These are phyloP conservation scores for Mallotus villosus DNA, from an alignment of 2,797 vertebrate genomes.

Conservation along the genomic window DNA sequence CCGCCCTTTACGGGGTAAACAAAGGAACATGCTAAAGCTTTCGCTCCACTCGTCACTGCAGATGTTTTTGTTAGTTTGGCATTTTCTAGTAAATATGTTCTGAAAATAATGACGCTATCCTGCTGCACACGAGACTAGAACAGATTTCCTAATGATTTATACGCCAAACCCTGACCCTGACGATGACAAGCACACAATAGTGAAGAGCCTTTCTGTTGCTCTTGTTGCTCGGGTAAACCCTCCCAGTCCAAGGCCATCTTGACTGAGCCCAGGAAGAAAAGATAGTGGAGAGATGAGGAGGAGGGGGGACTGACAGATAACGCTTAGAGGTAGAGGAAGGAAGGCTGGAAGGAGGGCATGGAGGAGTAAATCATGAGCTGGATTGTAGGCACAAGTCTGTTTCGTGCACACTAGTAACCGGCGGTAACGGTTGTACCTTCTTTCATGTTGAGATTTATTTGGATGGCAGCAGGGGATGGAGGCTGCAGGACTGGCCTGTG, in stretches of 20 bases:
- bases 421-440: slow-evolving; percentile 52
- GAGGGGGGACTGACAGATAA: slow-evolving; percentile 54
- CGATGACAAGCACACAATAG: slow-evolving; percentile 18
- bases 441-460: slow-evolving; percentile 67
- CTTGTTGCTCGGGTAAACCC: slow-evolving; percentile 32
- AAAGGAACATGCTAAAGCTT: not conserved
- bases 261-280: slow-evolving; percentile 34
- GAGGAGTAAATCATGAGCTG: slow-evolving; percentile 46
- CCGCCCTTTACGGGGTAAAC: not conserved
- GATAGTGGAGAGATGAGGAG: slow-evolving; percentile 6
- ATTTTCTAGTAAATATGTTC: not conserved
- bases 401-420: slow-evolving; percentile 46
- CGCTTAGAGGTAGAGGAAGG: slow-evolving; percentile 41
- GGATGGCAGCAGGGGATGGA: slow-evolving; percentile 50
- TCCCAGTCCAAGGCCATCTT: slow-evolving; percentile 51
- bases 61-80: not conserved
- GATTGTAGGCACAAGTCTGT: slow-evolving; percentile 25
- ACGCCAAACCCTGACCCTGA: slow-evolving; percentile 40
- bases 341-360: slow-evolving; percentile 29
- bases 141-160: slow-evolving; percentile 9
- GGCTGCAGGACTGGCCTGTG: slow-evolving; percentile 67
- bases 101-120: not conserved
- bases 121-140: not conserved
- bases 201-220: slow-evolving; percentile 53
- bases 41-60: slow-evolving; percentile 1